Evolutionary conservation across 2,797 vertebrate genomes (phyloP), one percentile per base, ranked within the genome.

Genomic region (Emys orbicularis): DNA sequence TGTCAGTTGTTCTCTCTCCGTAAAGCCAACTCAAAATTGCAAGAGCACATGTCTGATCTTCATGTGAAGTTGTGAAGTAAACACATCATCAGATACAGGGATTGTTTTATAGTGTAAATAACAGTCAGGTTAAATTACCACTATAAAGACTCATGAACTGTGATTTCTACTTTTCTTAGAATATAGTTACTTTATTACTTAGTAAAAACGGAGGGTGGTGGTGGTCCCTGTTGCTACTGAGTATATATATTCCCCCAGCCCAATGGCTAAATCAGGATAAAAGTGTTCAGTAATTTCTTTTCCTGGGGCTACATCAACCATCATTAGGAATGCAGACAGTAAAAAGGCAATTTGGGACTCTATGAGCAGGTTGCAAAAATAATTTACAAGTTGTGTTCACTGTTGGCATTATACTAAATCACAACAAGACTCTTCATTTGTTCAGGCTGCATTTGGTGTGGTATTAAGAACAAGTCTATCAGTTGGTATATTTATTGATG

Each of bases 281-380:
- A 97, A 90, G 88, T 94, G 86, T 97, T 88, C 83, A 92, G 56
- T 89, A 85, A 90, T 97, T 95, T 92, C 27, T 89, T 97, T 96
- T 94, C 84, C 72, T 68, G 89, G 88, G 88, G 88, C 93, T 92
- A 19, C 94, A 97, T 97, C 96, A 98, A 91, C 90, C 57, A 89
- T 95, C 96, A 96, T 97, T 98, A 98, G 90, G 93, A 94, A 97
- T 97, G 94, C 91, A 98, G 96, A 97, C 91, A 96, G 94, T 93
- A 97, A 98, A 98, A 97, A 94, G 96, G 96, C 95, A 98, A 97
- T 97, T 96, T 97, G 96, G 92, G 95, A 94, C 96, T 97, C 44
- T 77, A 94, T 98, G 95, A 98, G 79, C 80, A 96, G 90, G 94
- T 95, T 98, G 95, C 92, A 96, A 97, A 98, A 97, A 97, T 95